Conservation (phyloP, 2,888 invertebrate species). For the Andrena trimmerana region DNA sequence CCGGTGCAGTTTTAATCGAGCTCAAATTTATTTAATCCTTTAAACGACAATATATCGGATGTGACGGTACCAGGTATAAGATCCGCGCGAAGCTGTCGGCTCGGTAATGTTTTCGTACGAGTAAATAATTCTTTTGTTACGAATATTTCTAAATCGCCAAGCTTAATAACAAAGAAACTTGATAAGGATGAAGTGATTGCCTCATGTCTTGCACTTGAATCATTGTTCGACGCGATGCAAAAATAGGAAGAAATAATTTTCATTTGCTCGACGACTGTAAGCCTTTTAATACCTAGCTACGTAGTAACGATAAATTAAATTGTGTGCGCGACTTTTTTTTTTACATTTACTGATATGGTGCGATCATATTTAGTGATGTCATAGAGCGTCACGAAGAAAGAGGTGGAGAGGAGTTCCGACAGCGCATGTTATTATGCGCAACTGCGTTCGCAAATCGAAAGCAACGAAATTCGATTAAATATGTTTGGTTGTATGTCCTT, state of each 20-base stretch:
- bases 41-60: no score
- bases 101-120: background rate
- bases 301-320: background rate
- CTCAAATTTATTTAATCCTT: background rate
- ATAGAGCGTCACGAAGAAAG: no score
- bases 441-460: no score
- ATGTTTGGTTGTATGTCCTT: no score
- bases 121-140: background rate
- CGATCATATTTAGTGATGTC: no score
- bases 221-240: conserved; percentile 16
- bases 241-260: background rate
- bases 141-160: conserved; percentile 17
- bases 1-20: background rate
- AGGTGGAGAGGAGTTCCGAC: no score
- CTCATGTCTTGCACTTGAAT: conserved; percentile 22
- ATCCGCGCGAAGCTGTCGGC: background rate
- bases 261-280: background rate
- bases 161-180: conserved; percentile 23
- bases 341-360: no score
- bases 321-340: background rate
- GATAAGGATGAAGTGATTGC: conserved; percentile 34
- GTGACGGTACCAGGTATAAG: background rate
- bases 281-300: background rate
- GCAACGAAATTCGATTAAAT: no score
- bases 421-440: no score